Base-by-base conservation (phyloP, 2,113 vertebrate species). In the Pungitius pungitius region DNA sequence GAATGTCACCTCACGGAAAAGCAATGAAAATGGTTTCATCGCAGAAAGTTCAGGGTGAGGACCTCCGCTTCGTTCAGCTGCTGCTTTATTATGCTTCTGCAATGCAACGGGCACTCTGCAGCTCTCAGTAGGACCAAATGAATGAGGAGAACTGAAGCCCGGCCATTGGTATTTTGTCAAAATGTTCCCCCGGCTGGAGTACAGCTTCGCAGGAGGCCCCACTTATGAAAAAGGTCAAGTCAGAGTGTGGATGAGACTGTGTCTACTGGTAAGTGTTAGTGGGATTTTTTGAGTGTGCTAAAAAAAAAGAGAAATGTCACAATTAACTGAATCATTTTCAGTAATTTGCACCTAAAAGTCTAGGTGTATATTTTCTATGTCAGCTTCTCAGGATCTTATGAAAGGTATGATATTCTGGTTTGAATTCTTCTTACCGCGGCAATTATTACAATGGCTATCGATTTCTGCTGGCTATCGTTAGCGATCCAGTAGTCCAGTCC, bases 1-100 rank as follows among this genome's bases (percentile, higher is more conserved):
- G 84, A 91, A 92, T 87, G 87, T 90, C 87, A 89, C 49, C 69
- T 73, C 13, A 40, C 40, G 7, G 74, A 84, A 72, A 76, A 65
- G 40, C 69, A 67, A 71, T 76, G 58, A 85, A 91, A 89, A 87
- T 78, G 61, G 72, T 72, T 68, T 84, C 77, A 81, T 56, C 47
- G 83, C 65, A 63, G 57, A 89, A 88, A 88, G 90, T 89, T 88
- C 79, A 88, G 81, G 79, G 56, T 85, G 70, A 73, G 69, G 84
- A 81, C 79, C 85, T 78, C 5, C 2, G 49, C 84, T 59, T 69
- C 77, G 80, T 85, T 78, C 87, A 83, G 78, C 72, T 1, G 2
- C 62, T 30, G 60, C 69, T 59, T 75, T 77, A 81, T 88, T 82
- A 74, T 87, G 76, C 77, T 81, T 49, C 79, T 37, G 55, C 80